Evolutionary conservation across 2,888 invertebrate genomes (phyloP), one percentile per base, ranked within the genome.

Genomic region (Leptopilina syphax): DNA sequence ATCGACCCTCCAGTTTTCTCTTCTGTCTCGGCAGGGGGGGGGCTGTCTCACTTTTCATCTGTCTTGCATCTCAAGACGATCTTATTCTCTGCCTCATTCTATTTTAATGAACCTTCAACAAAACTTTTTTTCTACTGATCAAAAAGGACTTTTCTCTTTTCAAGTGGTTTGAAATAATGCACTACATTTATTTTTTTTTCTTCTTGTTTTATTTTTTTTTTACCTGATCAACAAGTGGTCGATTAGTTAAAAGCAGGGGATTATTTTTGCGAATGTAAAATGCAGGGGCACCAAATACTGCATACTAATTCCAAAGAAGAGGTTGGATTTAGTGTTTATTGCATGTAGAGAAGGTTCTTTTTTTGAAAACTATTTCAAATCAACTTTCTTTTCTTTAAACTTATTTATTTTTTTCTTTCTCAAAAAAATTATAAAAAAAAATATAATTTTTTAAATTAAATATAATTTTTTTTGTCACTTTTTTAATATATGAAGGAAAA

Each of bases 91-190:
- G 12, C 50, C 10, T 24, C 50, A 70, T 70, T 7, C 27, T 50
- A 24, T 70, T 70, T 70, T 70, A 70, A 70, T 70, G 70, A 54
- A 50, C 7, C 70, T 13, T 70, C 70, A 70, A 50, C 47, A 10
- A 47, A 68, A 68, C 47, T 13, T 50, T 13, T 70, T 54, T 13
- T 50, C 24, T 54, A 13, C 27, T 50, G 27, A 50, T 44, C 44
- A 44, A 54, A 50, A 24, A 27, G 12, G 18, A 63, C 63, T 63
- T 63, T 63, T 18, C 12, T 47, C 44, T 6, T 6, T 27, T 10
- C 44, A 47, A 44, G 47, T 9, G 18, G 44, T 10, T 68, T 24
- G 24, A 47, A 68, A 50, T 68, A 50, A 68, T 50, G 24, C 24
- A 50, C 18, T 34, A 34, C 34, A 34, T 18, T 18, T 18, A 34